These are phyloP conservation scores for Mythimna lalbum DNA, from an alignment of 2,888 invertebrate genomes.

Conservation along the genomic window DNA sequence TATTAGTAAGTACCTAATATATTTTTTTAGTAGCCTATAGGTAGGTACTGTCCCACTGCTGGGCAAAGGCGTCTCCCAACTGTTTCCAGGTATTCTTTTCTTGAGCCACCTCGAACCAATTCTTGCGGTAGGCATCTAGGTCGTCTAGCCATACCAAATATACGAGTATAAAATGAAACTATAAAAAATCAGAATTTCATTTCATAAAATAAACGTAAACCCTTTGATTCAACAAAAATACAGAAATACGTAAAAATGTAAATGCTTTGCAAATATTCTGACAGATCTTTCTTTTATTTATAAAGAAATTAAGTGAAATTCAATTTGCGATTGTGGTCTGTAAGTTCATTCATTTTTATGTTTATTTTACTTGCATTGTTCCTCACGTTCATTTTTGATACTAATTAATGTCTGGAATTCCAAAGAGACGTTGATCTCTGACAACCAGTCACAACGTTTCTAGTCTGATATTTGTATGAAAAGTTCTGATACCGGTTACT, in stretches of 20 bases:
- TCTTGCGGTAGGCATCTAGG: no score
- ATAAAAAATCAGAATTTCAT: constrained; percentile 21
- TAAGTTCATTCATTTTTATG: constrained; percentile 1
- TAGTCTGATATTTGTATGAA: background rate
- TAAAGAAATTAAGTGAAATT: constrained; percentile 37
- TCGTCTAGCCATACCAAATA: no score
- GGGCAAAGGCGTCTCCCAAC: no score
- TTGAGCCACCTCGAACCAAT: no score
- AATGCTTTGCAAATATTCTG: constrained; percentile 47
- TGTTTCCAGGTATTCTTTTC: no score
- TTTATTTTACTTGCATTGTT: constrained; percentile 15
- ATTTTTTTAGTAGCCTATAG: no score
- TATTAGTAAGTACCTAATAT: no score
- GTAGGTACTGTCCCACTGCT: no score
- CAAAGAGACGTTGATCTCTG: background rate
- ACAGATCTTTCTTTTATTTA: constrained; percentile 38
- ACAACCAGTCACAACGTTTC: no score
- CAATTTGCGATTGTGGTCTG: constrained; percentile 17
- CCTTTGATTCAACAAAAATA: constrained; percentile 29
- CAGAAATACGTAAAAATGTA: constrained; percentile 33
- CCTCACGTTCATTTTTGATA: constrained; percentile 4
- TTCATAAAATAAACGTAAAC: constrained; percentile 7
- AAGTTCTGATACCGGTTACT: background rate
- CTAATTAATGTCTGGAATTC: constrained; percentile 5
- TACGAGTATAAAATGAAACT: background rate